Evolutionary conservation across 2,888 invertebrate species (phyloP).

Genomic region (Andrena camellia): DNA sequence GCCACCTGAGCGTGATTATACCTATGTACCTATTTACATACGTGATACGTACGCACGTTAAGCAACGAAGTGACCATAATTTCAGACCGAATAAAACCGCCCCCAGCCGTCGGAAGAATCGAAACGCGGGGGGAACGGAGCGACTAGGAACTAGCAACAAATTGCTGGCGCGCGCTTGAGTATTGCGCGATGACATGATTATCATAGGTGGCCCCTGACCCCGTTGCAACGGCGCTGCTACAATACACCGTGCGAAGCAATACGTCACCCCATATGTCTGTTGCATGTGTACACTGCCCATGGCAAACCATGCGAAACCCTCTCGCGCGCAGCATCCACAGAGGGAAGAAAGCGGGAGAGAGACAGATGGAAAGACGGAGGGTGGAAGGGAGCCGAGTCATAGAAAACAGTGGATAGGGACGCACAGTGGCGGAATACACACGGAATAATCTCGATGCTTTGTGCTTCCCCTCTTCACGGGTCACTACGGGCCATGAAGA

Average conservation of each 20-base stretch:
- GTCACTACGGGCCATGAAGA: slow-evolving; percentile 36
- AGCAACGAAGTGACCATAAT: not conserved
- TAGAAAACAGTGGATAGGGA: slow-evolving; percentile 39
- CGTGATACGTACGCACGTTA: not conserved
- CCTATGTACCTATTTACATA: not conserved
- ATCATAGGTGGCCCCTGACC: slow-evolving; percentile 66
- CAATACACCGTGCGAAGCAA: slow-evolving; percentile 69
- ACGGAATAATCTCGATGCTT: slow-evolving; percentile 53
- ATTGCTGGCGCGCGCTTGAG: slow-evolving; percentile 56
- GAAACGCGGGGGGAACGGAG: not conserved
- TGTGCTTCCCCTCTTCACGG: slow-evolving; percentile 34
- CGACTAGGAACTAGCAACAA: slow-evolving; percentile 29
- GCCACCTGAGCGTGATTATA: not conserved
- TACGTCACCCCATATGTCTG: slow-evolving; percentile 76
- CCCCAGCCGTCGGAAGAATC: not conserved
- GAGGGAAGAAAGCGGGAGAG: not conserved
- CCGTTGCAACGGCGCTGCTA: slow-evolving; percentile 69
- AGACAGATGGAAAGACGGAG: not conserved
- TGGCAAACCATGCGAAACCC: slow-evolving; percentile 50
- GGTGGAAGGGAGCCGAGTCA: not conserved
- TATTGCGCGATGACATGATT: slow-evolving; percentile 70
- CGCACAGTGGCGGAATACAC: slow-evolving; percentile 37
- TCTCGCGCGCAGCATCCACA: slow-evolving; percentile 21
- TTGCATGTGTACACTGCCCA: slow-evolving; percentile 65
- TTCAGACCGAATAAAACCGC: not conserved